Conservation (phyloP, 1,140 invertebrate species). For the Pemphigus obesinymphae region DNA sequence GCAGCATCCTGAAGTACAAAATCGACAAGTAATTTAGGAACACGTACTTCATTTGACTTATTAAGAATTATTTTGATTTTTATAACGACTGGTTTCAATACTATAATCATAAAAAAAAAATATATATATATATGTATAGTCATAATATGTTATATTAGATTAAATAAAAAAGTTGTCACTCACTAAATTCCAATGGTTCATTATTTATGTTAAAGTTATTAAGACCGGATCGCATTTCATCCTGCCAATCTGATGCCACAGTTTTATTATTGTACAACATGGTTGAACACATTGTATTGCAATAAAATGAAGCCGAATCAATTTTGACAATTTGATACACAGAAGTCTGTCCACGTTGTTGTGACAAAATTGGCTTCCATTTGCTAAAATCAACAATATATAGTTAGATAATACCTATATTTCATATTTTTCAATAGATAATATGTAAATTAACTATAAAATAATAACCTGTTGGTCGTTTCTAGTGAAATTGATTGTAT, state of each 20-base stretch:
- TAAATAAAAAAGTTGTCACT: slow-evolving; percentile 49
- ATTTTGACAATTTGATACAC: slow-evolving; percentile 74
- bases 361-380: slow-evolving; percentile 71
- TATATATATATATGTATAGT: too few relatives aligned
- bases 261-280: slow-evolving; percentile 45
- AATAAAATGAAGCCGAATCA: slow-evolving; percentile 71
- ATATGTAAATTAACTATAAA: neutral
- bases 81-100: slow-evolving; percentile 67
- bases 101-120: slow-evolving; percentile 50
- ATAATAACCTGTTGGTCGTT: slow-evolving; percentile 69
- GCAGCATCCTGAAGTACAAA: slow-evolving; percentile 73
- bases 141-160: neutral
- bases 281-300: slow-evolving; percentile 60
- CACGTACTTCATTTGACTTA: slow-evolving; percentile 63
- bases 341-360: slow-evolving; percentile 55
- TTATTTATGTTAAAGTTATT: slow-evolving; percentile 71
- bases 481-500: slow-evolving; percentile 72
- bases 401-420: neutral
- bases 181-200: slow-evolving; percentile 70
- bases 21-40: slow-evolving; percentile 69
- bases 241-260: slow-evolving; percentile 57
- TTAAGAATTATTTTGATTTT: slow-evolving; percentile 78
- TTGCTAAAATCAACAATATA: slow-evolving; percentile 57
- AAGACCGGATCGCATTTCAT: slow-evolving; percentile 65
- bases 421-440: neutral